These are phyloP conservation scores for Phoxinus dragarum DNA, from an alignment of 2,797 vertebrate species.

Conservation along the genomic window DNA sequence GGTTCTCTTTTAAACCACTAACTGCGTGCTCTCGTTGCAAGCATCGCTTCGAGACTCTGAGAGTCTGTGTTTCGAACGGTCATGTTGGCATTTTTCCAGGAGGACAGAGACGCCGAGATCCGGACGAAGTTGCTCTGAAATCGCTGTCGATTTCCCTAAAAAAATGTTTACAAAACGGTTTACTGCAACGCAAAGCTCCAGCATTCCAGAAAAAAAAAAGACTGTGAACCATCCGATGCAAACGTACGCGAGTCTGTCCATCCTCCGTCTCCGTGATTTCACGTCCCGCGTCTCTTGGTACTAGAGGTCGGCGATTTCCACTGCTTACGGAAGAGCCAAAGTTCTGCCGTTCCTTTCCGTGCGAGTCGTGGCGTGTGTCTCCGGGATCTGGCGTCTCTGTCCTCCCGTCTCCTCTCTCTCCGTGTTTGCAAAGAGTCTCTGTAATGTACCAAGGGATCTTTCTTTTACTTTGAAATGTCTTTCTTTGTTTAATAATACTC, in stretches of 20 bases:
- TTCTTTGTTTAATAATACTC: constrained; percentile 78
- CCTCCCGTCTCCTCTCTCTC: constrained; percentile 67
- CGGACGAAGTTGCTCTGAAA: constrained; percentile 63
- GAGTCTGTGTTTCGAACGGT: constrained; percentile 70
- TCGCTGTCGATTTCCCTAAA: constrained; percentile 54
- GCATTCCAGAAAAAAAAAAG: constrained; percentile 60
- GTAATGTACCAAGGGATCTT: constrained; percentile 79
- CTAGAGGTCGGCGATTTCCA: constrained; percentile 4
- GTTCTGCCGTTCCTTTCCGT: constrained; percentile 15
- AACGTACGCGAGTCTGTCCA: constrained; percentile 21
- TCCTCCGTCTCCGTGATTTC: constrained; percentile 22
- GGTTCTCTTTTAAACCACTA: constrained; percentile 74
- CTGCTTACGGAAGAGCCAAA: constrained; percentile 37
- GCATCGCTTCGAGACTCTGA: constrained; percentile 31
- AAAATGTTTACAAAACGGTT: constrained; percentile 70
- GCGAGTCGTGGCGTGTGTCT: neutral
- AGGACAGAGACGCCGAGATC: constrained; percentile 70
- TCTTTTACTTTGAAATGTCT: constrained; percentile 76
- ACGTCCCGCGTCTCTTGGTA: constrained; percentile 28
- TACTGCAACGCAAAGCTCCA: constrained; percentile 62
- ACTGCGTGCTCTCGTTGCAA: constrained; percentile 40
- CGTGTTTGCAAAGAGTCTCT: constrained; percentile 79
- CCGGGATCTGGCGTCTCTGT: constrained; percentile 69
- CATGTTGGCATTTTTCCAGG: constrained; percentile 63
- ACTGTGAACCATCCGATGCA: constrained; percentile 66